Evolutionary conservation across 1,140 invertebrate genomes (phyloP), one percentile per base, ranked within the genome.

Genomic region (Drosophila sucinea): DNA sequence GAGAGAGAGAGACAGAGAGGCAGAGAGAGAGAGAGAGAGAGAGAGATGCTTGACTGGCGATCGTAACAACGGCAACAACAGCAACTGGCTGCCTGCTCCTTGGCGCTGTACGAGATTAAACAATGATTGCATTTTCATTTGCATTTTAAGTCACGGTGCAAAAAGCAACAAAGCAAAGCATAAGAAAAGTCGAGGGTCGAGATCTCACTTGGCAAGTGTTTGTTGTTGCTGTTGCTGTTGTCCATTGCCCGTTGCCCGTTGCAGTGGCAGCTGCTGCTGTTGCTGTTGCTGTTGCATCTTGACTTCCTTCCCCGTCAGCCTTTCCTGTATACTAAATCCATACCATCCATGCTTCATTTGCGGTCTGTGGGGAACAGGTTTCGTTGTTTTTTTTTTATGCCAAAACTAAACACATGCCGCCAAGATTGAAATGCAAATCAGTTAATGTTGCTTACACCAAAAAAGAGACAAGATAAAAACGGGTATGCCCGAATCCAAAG

Each of bases 61-160:
- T 58, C 73, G 60, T 69, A 73, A 80, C 77, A 80, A 80, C 84
- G 60, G 58, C 41, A 62, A 35, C 40, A 56, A 23, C 47, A 33
- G 58, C 64, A 68, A 60, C 57, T 67, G 70, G 70, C 25, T 62
- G 67, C 8, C 51, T 71, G 73, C 72, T 75, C 75, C 72, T 81
- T 51, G 76, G 71, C 73, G 83, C 73, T 87, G 84, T 87, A 67
- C 84, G 77, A 89, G 84, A 89, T 89, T 89, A 89, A 89, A 89
- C 84, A 89, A 89, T 89, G 84, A 89, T 89, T 89, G 84, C 84
- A 87, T 89, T 89, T 89, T 89, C 84, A 89, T 89, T 89, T 89
- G 84, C 84, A 89, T 89, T 89, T 89, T 89, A 89, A 89, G 84
- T 89, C 84, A 89, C 84, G 84, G 84, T 83, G 83, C 79, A 70